phyloP scores from a whole-genome alignment of 1,140 invertebrate genomes.

The Coenobita brevimanus region DNA sequence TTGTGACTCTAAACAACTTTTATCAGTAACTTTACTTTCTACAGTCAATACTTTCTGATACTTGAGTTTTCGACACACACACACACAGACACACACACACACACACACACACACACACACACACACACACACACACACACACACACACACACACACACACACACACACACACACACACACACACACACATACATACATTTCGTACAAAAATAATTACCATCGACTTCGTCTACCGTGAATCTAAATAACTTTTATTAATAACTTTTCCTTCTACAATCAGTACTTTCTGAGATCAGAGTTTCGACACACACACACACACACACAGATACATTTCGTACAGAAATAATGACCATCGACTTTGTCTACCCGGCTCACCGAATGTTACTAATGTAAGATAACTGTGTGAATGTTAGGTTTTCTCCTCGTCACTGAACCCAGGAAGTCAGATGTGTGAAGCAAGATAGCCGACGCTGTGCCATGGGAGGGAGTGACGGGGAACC shows the following conservation, averaged over 20 bases:
- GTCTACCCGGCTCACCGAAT: not conserved
- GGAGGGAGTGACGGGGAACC: not conserved
- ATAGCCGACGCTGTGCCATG: not conserved
- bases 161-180: not conserved
- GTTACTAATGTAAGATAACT: not conserved
- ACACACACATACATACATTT: no score
- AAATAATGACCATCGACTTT: no score
- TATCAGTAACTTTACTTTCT: no score
- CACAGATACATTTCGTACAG: not conserved
- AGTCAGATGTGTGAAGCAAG: not conserved
- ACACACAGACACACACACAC: constrained; percentile 16
- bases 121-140: not conserved
- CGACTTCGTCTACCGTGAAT: no score
- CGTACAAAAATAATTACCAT: no score
- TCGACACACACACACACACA: not conserved
- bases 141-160: not conserved
- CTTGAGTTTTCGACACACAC: no score
- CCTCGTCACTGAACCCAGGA: not conserved
- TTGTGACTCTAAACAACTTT: no score
- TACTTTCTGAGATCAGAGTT: not conserved
- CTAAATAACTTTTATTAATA: not conserved
- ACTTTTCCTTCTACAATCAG: no score
- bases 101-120: constrained; percentile 20
- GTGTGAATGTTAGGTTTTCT: not conserved
- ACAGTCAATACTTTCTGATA: no score